Base-by-base conservation (phyloP, 2,888 invertebrate genomes). In the Sinohyriopsis cumingii region DNA sequence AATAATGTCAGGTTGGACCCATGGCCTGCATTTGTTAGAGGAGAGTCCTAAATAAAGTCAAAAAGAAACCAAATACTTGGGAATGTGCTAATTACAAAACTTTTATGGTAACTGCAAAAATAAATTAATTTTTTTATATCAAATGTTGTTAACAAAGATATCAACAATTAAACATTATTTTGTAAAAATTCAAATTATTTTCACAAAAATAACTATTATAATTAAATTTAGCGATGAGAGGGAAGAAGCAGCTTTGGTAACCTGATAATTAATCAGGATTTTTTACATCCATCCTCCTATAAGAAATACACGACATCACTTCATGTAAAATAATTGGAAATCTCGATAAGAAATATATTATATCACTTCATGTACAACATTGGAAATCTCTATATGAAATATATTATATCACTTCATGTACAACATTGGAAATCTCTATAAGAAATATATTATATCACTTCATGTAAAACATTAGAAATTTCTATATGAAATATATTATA, bases 1-100 rank as follows among this genome's bases (percentile, higher is more conserved):
- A 94, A 93, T 90, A 94, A 92, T 64, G 95, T 97, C 73, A 99
- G 92, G 91, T 96, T 98, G 3, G 98, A 98, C 53, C 99, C 99
- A 89, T 92, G 94, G 5, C 99, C 92, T 80, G 98, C 98, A 92
- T 99, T 99, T 59, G 98, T 97, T 68, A 95, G 90, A 9, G 94
- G 93, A 81, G 95, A 95, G 90, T 98, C 93, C 93, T 91, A 72
- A 45, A 72, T 60, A 59, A 7, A 63, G 12, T 19, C 19, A 5
- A 15, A 45, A 45, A 19, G 19, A n/a, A 5, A 33, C 9, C 6
- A 20, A 18, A 28, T 7, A 18, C 19, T 33, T 5, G 24, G 18
- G 18, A 18, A 22, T 59, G 22, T 59, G 12, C 45, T 45, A 5
- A 45, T 45, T 45, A 15, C 15, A 45, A 15, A 59, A 19, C 45